Conservation (phyloP, 2,888 invertebrate genomes). For the Tachystola acroxantha region DNA sequence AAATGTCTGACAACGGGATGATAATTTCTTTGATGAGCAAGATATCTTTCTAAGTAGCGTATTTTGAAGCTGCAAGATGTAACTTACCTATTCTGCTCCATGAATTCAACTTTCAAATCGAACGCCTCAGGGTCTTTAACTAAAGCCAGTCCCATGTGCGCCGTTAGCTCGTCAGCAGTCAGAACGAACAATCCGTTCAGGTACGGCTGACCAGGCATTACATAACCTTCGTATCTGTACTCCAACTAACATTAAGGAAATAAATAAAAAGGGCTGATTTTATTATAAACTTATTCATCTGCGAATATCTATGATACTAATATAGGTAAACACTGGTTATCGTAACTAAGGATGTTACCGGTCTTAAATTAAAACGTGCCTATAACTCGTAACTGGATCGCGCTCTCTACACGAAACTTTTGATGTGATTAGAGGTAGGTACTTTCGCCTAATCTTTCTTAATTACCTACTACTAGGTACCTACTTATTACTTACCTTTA, state of each 20-base stretch:
- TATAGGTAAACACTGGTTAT: background rate
- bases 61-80: background rate
- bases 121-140: slow-evolving; percentile 29
- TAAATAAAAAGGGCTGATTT: background rate
- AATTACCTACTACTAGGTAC: too few relatives aligned
- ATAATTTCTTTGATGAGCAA: too few relatives aligned
- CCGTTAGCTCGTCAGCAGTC: slow-evolving; percentile 41
- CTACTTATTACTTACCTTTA: slow-evolving; percentile 58
- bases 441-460: too few relatives aligned
- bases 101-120: slow-evolving; percentile 37
- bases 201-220: slow-evolving; percentile 26
- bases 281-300: background rate
- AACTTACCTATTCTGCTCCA: slow-evolving; percentile 41
- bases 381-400: too few relatives aligned
- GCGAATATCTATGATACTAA: background rate
- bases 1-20: too few relatives aligned
- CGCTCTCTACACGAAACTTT: too few relatives aligned
- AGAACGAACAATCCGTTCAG: slow-evolving; percentile 36
- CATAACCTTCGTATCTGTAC: slow-evolving; percentile 40
- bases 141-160: slow-evolving; percentile 33
- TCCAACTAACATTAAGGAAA: too few relatives aligned
- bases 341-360: too few relatives aligned
- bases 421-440: too few relatives aligned
- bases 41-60: too few relatives aligned
- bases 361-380: too few relatives aligned